Evolutionary conservation across 2,113 vertebrate genomes (phyloP).

Genomic region (Oryzias celebensis): DNA sequence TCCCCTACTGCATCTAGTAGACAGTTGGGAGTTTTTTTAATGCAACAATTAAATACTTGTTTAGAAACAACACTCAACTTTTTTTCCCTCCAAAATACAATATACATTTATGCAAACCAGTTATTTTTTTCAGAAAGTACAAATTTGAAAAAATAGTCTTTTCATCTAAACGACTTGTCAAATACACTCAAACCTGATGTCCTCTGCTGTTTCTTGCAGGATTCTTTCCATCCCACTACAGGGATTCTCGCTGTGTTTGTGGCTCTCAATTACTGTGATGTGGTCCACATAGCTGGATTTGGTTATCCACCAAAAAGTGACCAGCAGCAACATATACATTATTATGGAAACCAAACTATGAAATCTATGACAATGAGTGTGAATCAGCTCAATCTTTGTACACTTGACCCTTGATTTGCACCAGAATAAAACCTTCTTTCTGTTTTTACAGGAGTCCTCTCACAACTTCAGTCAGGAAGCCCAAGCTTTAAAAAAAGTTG

Average conservation of each 20-base stretch:
- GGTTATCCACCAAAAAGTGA: conserved; percentile 83
- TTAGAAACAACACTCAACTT: too few relatives aligned
- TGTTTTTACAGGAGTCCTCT: conserved; percentile 66
- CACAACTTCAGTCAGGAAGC: conserved; percentile 76
- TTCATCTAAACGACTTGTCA: too few relatives aligned
- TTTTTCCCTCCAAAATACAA: too few relatives aligned
- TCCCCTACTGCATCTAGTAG: too few relatives aligned
- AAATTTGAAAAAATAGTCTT: too few relatives aligned
- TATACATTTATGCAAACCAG: too few relatives aligned
- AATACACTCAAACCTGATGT: neutral
- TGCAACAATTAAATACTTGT: too few relatives aligned
- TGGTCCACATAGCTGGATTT: conserved; percentile 90
- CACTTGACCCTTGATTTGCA: neutral
- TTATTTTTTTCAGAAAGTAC: too few relatives aligned
- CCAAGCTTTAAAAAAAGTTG: conserved; percentile 70
- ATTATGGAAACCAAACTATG: conserved; percentile 87
- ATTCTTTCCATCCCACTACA: conserved; percentile 82
- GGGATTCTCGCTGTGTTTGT: conserved; percentile 89
- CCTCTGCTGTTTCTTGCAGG: conserved; percentile 65
- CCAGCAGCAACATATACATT: conserved; percentile 86
- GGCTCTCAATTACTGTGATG: conserved; percentile 91
- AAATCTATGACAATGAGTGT: conserved; percentile 86
- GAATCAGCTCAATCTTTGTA: neutral
- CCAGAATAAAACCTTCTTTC: neutral
- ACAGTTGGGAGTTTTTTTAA: too few relatives aligned